Conservation (phyloP, 2,113 vertebrate species). For the Mus pahari region DNA sequence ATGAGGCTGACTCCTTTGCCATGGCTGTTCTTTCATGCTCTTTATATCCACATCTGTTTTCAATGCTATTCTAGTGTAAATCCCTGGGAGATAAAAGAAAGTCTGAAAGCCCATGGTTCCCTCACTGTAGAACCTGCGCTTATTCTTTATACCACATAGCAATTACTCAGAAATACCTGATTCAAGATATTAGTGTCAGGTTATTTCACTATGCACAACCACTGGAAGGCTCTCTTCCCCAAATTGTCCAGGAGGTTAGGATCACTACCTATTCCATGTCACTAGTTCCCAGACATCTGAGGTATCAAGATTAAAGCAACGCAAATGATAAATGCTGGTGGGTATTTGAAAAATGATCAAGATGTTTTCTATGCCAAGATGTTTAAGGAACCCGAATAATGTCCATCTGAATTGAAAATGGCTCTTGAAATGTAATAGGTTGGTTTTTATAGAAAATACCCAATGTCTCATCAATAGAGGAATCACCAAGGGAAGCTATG, state of each 20-base stretch:
- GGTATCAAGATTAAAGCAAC: background rate
- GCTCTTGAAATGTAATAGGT: constrained; percentile 9
- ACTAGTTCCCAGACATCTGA: background rate
- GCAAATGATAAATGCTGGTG: background rate
- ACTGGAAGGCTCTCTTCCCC: background rate
- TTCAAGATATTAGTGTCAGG: background rate
- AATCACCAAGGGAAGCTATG: background rate
- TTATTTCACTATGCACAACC: background rate
- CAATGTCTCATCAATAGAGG: background rate
- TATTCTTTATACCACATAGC: background rate
- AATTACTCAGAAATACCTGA: background rate
- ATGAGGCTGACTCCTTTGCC: background rate
- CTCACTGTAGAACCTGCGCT: background rate
- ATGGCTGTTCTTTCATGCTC: background rate
- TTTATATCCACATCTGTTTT: background rate
- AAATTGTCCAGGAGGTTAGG: background rate
- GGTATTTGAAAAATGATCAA: background rate
- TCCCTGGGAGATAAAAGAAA: background rate
- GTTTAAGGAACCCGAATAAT: background rate
- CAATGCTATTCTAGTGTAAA: background rate
- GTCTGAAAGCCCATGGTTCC: background rate
- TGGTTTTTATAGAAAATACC: background rate
- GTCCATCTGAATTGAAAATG: background rate
- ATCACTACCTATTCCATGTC: background rate
- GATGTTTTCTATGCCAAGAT: background rate